Percentiles rank a stretch among this genome's conserved stretches.
phyloP scores from a whole-genome alignment of 1,140 invertebrate species.

The Thaumatotibia leucotreta region DNA sequence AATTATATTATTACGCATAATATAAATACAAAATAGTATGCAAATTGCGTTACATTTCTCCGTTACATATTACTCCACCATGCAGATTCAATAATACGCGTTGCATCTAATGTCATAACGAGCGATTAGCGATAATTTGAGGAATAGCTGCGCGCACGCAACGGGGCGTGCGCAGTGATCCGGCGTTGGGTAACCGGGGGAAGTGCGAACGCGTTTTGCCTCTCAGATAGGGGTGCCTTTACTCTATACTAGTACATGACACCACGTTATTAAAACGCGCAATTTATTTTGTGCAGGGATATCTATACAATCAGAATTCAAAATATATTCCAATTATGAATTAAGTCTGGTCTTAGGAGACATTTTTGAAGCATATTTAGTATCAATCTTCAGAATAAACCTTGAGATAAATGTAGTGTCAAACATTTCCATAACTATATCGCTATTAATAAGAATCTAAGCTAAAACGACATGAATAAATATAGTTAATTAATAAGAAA shows the following conservation, averaged over 20 bases:
- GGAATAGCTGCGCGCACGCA: slow-evolving; percentile 8
- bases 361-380: too few relatives aligned
- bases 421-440: too few relatives aligned
- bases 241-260: background rate
- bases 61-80: background rate
- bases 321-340: too few relatives aligned
- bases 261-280: too few relatives aligned
- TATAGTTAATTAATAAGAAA: too few relatives aligned
- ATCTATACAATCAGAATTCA: too few relatives aligned
- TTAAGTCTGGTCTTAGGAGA: too few relatives aligned
- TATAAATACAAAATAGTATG: background rate
- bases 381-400: too few relatives aligned
- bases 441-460: too few relatives aligned
- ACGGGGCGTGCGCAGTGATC: slow-evolving; percentile 20
- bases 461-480: too few relatives aligned
- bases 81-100: slow-evolving; percentile 3
- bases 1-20: background rate
- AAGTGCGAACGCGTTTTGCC: slow-evolving; percentile 4
- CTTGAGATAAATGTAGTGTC: too few relatives aligned
- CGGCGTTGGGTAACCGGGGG: slow-evolving; percentile 20
- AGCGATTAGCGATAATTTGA: slow-evolving; percentile 9
- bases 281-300: too few relatives aligned
- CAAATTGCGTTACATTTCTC: slow-evolving; percentile 7
- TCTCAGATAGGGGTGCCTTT: slow-evolving; percentile 1
- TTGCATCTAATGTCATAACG: slow-evolving; percentile 12